These are phyloP conservation scores for Periophthalmus modestus DNA, from an alignment of 2,113 vertebrate genomes.

Conservation along the genomic window DNA sequence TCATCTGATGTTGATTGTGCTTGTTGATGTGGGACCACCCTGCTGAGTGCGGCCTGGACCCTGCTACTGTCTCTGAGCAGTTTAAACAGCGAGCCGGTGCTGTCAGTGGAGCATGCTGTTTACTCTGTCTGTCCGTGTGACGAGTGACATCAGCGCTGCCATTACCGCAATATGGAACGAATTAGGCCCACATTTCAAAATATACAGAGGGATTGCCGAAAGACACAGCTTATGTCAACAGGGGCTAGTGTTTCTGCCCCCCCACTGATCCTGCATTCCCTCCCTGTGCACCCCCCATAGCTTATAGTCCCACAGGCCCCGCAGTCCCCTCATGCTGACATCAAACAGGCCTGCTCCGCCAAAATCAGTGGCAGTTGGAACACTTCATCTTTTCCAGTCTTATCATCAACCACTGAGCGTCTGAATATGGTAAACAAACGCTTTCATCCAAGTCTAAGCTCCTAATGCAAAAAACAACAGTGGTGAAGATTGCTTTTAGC, in stretches of 20 bases:
- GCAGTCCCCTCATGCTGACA: slow-evolving; percentile 37
- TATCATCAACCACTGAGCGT: slow-evolving; percentile 20
- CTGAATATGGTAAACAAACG: slow-evolving; percentile 1
- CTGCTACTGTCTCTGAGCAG: not conserved
- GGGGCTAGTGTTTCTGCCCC: slow-evolving; percentile 57
- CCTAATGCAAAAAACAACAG: not conserved
- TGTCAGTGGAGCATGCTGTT: not conserved
- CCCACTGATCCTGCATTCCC: not conserved
- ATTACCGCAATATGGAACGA: slow-evolving; percentile 52
- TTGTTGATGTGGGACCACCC: slow-evolving; percentile 2
- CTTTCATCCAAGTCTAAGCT: not conserved
- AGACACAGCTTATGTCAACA: slow-evolving; percentile 55
- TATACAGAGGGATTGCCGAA: slow-evolving; percentile 55
- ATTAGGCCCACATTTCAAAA: slow-evolving; percentile 56
- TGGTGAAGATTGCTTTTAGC: not conserved
- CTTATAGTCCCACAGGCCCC: not conserved
- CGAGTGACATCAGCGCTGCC: slow-evolving; percentile 55
- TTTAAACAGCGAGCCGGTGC: not conserved
- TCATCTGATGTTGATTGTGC: not conserved
- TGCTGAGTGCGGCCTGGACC: not conserved
- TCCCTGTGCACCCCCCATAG: not conserved
- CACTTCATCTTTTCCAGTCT: slow-evolving; percentile 48
- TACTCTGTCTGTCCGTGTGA: slow-evolving; percentile 14
- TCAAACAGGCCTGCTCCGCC: slow-evolving; percentile 54
- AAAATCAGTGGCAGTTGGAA: slow-evolving; percentile 22